Base-by-base conservation (phyloP, 2,113 vertebrate genomes). In the Lasiurus cinereus region DNA sequence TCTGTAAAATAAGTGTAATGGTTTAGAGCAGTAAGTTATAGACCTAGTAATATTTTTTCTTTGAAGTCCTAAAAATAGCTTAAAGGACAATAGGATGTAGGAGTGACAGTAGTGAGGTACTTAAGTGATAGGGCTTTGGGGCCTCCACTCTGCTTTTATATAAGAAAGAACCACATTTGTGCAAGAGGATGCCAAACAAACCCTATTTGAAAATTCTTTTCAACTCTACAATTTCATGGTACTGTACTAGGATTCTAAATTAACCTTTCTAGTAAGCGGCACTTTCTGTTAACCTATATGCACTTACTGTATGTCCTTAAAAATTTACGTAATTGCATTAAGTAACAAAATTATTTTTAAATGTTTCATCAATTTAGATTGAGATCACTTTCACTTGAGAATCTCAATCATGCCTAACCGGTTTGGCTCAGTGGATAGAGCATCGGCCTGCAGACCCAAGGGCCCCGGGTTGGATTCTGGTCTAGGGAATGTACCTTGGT, bases 281-380 rank as follows among this genome's bases (percentile, higher is more conserved):
- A 85, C 39, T 46, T 85, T 73, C 59, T 16, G 48, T 79, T 92
- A 93, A 59, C 39, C 74, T 94, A 80, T 36, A 70, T 22, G 22
- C 43, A 79, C 62, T 93, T 27, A 87, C 1, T 46, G 0, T 33
- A 79, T 31, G 56, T 79, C 64, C 29, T 74, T 84, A 78, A 87
- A 94, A 90, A 50, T 3, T n/a, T 88, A 50, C 10, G 76, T 62
- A 83, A 86, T 6, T 94, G 29, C 21, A 46, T 82, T 86, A 39
- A 39, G 39, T 39, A 96, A 93, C 31, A 80, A 46, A 88, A 67
- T 52, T 74, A 66, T 74, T 91, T 94, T 83, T 29, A 92, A 95
- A 77, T 43, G 56, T 83, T 93, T 94, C 59, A 92, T 79, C 70
- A 76, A 83, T 95, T 86, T 92, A 73, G 21, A 89, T 12, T 33